Conservation (phyloP, 1,140 invertebrate species). For the Zelostemma sp. region DNA sequence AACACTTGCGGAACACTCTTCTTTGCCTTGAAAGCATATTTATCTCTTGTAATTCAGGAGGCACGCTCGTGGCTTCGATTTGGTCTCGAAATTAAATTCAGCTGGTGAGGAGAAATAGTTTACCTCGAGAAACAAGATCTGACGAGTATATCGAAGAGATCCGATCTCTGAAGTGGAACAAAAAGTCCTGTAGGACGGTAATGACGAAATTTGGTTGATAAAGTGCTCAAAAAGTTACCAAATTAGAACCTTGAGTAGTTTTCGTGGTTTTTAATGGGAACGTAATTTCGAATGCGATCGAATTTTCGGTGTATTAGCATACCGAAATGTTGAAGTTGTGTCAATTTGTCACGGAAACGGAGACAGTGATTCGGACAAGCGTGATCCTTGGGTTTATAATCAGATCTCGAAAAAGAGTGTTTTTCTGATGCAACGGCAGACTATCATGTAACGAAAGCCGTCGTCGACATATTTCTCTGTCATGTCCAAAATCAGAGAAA, state of each 20-base stretch:
- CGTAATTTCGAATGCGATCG: too few species aligned
- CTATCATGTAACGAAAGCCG: constrained; percentile 16
- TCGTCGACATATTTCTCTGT: constrained; percentile 25
- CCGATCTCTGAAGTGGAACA: too few species aligned
- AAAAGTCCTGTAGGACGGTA: too few species aligned
- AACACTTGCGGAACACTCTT: constrained; percentile 28
- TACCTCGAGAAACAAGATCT: neutral
- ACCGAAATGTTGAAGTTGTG: constrained; percentile 3
- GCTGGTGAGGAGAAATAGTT: neutral
- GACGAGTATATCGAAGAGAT: neutral
- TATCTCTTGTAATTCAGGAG: constrained; percentile 35
- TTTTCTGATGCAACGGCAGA: neutral
- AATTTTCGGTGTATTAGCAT: too few species aligned
- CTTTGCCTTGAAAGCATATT: constrained; percentile 32
- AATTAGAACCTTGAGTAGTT: too few species aligned
- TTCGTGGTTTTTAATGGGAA: too few species aligned
- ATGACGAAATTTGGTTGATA: too few species aligned
- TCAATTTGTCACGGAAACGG: constrained; percentile 19
- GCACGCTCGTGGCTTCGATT: constrained; percentile 14
- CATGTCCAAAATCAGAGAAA: constrained; percentile 10
- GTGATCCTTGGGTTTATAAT: constrained; percentile 10
- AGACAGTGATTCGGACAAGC: constrained; percentile 3
- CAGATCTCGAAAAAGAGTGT: neutral
- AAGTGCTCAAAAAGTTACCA: too few species aligned
- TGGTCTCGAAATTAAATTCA: constrained; percentile 38